phyloP scores from a whole-genome alignment of 2,113 vertebrate species.

The Oophaga pumilio region DNA sequence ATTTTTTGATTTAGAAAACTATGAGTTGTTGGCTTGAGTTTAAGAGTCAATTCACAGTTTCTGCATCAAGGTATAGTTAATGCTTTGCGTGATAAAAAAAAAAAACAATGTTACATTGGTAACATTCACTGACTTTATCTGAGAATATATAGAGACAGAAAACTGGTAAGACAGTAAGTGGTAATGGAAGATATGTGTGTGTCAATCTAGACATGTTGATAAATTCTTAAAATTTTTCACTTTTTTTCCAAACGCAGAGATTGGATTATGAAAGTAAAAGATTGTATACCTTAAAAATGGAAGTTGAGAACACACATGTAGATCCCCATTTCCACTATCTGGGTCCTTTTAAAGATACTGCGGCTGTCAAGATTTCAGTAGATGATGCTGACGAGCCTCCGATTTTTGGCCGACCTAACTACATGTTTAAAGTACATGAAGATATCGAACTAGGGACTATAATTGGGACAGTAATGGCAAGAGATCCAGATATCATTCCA shows the following conservation, averaged over 20 bases:
- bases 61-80: no score
- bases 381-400: constrained; percentile 81
- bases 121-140: no score
- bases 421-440: constrained; percentile 81
- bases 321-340: constrained; percentile 81
- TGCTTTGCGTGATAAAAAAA: no score
- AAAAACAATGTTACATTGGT: no score
- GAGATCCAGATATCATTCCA: constrained; percentile 77
- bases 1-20: no score
- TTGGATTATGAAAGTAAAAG: constrained; percentile 78
- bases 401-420: constrained; percentile 77
- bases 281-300: constrained; percentile 78
- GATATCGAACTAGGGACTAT: constrained; percentile 80
- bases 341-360: constrained; percentile 80
- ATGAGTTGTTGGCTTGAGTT: no score
- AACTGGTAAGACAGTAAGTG: background rate
- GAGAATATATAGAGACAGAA: background rate
- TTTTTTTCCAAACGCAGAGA: constrained; percentile 65
- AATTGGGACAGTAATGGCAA: constrained; percentile 80
- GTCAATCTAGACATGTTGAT: background rate
- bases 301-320: constrained; percentile 78
- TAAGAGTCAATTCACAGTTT: no score
- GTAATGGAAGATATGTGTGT: background rate
- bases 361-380: constrained; percentile 79
- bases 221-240: background rate